phyloP scores from a whole-genome alignment of 1,140 invertebrate genomes.

The Leptinotarsa undecemlineata region DNA sequence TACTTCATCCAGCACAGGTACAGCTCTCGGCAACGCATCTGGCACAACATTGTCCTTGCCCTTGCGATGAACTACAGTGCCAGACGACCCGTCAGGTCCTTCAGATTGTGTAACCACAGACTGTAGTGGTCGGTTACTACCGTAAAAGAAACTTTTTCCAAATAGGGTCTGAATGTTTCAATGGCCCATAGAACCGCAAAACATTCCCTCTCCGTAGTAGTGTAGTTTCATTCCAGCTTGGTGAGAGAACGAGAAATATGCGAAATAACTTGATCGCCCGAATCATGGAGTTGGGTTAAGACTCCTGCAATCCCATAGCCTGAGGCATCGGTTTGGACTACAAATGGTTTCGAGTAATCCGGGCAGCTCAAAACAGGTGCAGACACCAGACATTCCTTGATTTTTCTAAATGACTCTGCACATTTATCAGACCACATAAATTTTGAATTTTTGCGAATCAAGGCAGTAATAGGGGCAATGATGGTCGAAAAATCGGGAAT shows the following conservation, averaged over 20 bases:
- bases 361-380: conserved; percentile 33
- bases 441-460: conserved; percentile 36
- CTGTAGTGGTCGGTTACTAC: conserved; percentile 36
- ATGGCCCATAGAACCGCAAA: too few relatives aligned
- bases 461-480: conserved; percentile 49
- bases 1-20: too few relatives aligned
- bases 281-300: conserved; percentile 31
- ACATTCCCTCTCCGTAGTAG: conserved; percentile 32
- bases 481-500: conserved; percentile 52
- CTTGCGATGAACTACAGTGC: conserved; percentile 14
- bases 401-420: conserved; percentile 9
- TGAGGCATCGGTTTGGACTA: conserved; percentile 45
- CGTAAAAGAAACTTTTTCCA: too few relatives aligned
- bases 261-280: conserved; percentile 33
- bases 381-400: conserved; percentile 32
- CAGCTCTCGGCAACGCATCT: conserved; percentile 11
- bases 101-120: conserved; percentile 53
- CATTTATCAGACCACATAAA: conserved; percentile 3
- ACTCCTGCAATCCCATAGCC: conserved; percentile 39
- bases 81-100: conserved; percentile 40
- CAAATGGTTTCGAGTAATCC: conserved; percentile 46
- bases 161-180: too few relatives aligned
- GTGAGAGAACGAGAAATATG: conserved; percentile 49
- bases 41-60: conserved; percentile 19
- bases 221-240: conserved; percentile 51